Base-by-base conservation (phyloP, 2,113 vertebrate genomes). In the Rhinogobius similis region DNA sequence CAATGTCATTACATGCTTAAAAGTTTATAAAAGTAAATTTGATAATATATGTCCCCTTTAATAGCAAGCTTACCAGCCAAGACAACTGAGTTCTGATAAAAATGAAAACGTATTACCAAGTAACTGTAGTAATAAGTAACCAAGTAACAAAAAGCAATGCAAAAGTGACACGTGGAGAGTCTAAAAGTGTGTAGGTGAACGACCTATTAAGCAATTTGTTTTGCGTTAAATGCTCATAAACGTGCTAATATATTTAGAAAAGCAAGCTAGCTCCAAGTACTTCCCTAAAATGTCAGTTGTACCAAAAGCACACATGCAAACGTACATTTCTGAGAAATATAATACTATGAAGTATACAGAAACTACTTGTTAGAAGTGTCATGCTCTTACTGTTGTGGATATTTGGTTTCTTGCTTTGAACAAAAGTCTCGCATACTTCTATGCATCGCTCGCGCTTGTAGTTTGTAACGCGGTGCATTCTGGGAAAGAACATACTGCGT, bases 391-490 rank as follows among this genome's bases (percentile, higher is more conserved):
- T 67, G 71, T 14, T 1, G 32, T 0, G 9, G 20, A 20, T 8
- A 16, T 65, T 73, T 43, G 38, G 75, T 56, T 10, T 16, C 16
- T 7, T 59, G 58, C 32, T 3, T 29, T 10, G 20, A 1, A 46
- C 32, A 20, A 26, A 61, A n/a, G 0, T 14, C 1, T n/a, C n/a
- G n/a, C n/a, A n/a, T n/a, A n/a, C n/a, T n/a, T n/a, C n/a, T n/a
- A 7, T 0, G 0, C 16, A 44, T n/a, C 1, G 21, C 78, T 89
- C 72, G 83, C 89, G 89, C 81, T 9, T 75, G 59, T 7, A 70
- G 68, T 89, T 89, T 81, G 76, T 73, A 16, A 39, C 4, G 50
- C 68, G 65, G 48, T 41, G 85, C 29, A 79, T 87, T 73, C 36
- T 85, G 88, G 82, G 82, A 80, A 1, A 44, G n/a, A n/a, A n/a